Base-by-base conservation (phyloP, 2,888 invertebrate genomes). In the Ennomos fuscantarius region DNA sequence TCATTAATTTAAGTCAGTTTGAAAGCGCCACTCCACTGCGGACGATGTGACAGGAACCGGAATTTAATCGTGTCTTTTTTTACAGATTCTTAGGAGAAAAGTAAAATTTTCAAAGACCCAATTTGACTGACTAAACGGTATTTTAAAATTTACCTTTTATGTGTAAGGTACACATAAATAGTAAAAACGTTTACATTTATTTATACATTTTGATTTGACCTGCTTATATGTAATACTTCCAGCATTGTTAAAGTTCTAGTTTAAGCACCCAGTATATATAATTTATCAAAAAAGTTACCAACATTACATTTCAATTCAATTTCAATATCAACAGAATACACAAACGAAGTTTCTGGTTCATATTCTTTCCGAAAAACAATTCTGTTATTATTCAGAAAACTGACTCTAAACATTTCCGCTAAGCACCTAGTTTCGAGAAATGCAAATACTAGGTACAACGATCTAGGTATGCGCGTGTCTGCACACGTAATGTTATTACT, bases 391-490 rank as follows among this genome's bases (percentile, higher is more conserved):
- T 34, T 12, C 8, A 11, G 9, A 47, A 37, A 13, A 1, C 9
- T 46, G 31, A 11, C 32, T 41, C 32, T 11, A 34, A 34, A 44
- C 33, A 43, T 24, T 12, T 43, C 36, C 9, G 15, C 1, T 24
- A 36, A 9, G 9, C 32, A 8, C 45, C n/a, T 33, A 11, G 33
- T 39, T 31, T 31, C 40, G 24, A 13, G 12, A 24, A 65, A 69
- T 67, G 65, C 74, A 74, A 80, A 82, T 82, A 73, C n/a, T n/a
- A n/a, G n/a, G 74, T 78, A 78, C 79, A 69, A 76, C 80, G 80
- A 58, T 68, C 57, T 72, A 64, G 52, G 74, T 78, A 79, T 24
- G 24, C 24, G 24, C 77, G 78, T 44, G 48, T 41, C 24, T 67
- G 76, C 66, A 73, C 74, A 78, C 70, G 79, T 81, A 80, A 82